Evolutionary conservation across 2,113 vertebrate genomes (phyloP).

Genomic region (Heliornis fulica): DNA sequence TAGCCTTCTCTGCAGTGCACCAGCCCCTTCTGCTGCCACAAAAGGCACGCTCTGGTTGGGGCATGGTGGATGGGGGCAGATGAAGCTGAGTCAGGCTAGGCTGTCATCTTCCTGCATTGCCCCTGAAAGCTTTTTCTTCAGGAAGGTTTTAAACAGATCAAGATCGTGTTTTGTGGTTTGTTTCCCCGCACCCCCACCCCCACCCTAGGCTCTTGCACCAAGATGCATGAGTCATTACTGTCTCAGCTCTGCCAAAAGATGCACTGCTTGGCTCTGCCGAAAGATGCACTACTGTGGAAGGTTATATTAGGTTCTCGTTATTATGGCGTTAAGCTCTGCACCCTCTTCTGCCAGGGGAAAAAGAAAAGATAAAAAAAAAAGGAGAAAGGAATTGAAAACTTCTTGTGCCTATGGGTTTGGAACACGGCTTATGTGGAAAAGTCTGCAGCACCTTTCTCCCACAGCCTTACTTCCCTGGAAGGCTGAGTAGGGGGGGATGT

Average conservation of each 20-base stretch:
- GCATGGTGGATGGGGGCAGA: background rate
- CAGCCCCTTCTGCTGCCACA: background rate
- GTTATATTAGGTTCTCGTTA: background rate
- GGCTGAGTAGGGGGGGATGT: background rate
- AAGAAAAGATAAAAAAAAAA: too few species aligned
- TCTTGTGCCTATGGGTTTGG: background rate
- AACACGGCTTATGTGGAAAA: background rate
- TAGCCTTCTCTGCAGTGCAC: rapidly evolving
- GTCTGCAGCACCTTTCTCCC: background rate
- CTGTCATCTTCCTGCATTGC: background rate
- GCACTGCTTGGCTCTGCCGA: background rate
- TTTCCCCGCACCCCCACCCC: too few species aligned
- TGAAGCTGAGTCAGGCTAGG: background rate
- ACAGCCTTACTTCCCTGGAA: background rate
- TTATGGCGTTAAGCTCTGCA: background rate
- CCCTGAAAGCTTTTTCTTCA: background rate
- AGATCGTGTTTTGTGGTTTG: background rate
- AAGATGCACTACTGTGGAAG: background rate
- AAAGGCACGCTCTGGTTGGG: background rate
- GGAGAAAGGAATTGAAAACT: background rate
- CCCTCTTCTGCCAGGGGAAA: background rate
- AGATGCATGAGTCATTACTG: background rate
- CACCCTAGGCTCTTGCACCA: background rate
- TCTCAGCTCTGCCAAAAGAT: background rate
- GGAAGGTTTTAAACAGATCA: background rate